Evolutionary conservation across 1,140 invertebrate genomes (phyloP).

Genomic region (Zelostemma sp.): DNA sequence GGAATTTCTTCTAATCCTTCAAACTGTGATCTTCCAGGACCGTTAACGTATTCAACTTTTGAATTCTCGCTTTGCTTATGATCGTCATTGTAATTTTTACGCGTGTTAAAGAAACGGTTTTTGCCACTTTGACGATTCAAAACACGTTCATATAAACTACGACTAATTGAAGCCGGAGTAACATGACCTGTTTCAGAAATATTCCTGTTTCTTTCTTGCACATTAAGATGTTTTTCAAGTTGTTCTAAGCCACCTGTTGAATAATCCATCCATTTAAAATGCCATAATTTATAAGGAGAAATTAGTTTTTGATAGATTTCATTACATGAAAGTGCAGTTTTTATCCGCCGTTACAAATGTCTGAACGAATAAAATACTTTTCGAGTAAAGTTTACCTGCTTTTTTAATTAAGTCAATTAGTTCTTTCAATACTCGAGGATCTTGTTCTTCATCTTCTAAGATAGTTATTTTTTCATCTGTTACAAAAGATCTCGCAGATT

Average conservation of each 20-base stretch:
- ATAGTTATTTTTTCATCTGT: slow-evolving; percentile 20
- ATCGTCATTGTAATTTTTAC: slow-evolving; percentile 26
- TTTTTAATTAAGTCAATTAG: slow-evolving; percentile 87
- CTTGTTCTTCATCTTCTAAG: slow-evolving; percentile 73
- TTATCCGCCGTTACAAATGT: too few species aligned
- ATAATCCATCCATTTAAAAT: slow-evolving; percentile 9
- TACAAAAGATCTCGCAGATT: slow-evolving; percentile 13
- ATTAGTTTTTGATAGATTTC: too few species aligned
- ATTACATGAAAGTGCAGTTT: too few species aligned
- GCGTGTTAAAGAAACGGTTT: slow-evolving; percentile 32
- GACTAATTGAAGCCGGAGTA: slow-evolving; percentile 76
- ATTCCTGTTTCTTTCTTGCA: slow-evolving; percentile 69
- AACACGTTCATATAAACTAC: slow-evolving; percentile 80
- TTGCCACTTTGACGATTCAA: slow-evolving; percentile 68
- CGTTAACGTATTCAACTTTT: slow-evolving; percentile 57
- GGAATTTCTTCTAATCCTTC: slow-evolving; percentile 74
- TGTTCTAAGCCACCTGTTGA: slow-evolving; percentile 80
- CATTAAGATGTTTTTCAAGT: slow-evolving; percentile 80
- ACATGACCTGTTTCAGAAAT: slow-evolving; percentile 43
- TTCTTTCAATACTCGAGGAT: slow-evolving; percentile 87
- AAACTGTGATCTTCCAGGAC: slow-evolving; percentile 77
- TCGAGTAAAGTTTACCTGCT: slow-evolving; percentile 70
- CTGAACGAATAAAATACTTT: too few species aligned
- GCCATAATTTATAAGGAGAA: too few species aligned
- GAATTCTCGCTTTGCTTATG: slow-evolving; percentile 26